A percentile compares a stretch with the other conserved stretches of the same genome.
Conservation (phyloP, 1,140 invertebrate genomes). For the Plectrocnemia conspersa region DNA sequence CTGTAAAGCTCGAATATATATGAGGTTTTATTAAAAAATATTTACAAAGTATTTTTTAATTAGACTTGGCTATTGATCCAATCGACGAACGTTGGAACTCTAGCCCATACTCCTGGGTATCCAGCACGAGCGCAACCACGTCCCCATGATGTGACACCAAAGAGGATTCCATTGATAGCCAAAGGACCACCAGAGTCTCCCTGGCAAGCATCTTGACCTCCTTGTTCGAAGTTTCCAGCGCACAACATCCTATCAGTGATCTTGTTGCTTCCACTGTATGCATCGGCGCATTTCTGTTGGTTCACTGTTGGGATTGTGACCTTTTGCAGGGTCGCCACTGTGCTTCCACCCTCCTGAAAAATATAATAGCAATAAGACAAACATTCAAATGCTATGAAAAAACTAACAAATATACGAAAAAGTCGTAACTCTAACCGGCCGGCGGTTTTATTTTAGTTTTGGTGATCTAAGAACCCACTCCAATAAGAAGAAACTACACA, state of each 20-base stretch:
- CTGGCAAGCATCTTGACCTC: slow-evolving; percentile 55
- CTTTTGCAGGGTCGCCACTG: slow-evolving; percentile 10
- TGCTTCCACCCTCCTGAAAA: slow-evolving; percentile 15
- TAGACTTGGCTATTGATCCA: slow-evolving; percentile 40
- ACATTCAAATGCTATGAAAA: too few relatives aligned
- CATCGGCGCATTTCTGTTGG: slow-evolving; percentile 34
- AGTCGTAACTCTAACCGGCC: too few relatives aligned
- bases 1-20: too few relatives aligned
- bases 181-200: slow-evolving; percentile 65
- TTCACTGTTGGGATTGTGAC: slow-evolving; percentile 18
- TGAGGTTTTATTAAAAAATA: too few relatives aligned
- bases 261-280: slow-evolving; percentile 39
- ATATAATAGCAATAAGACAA: too few relatives aligned
- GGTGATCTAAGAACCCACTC: too few relatives aligned
- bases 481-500: too few relatives aligned
- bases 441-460: too few relatives aligned
- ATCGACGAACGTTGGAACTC: slow-evolving; percentile 52
- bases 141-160: slow-evolving; percentile 70
- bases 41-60: neutral
- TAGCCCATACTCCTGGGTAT: slow-evolving; percentile 76
- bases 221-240: slow-evolving; percentile 33
- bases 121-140: slow-evolving; percentile 61
- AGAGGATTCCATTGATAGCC: slow-evolving; percentile 46
- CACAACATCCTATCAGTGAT: slow-evolving; percentile 45
- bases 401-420: too few relatives aligned